Percentiles rank a stretch among this genome's conserved stretches.
Conservation (phyloP, 2,797 vertebrate species). For the Lacerta bilineata region DNA sequence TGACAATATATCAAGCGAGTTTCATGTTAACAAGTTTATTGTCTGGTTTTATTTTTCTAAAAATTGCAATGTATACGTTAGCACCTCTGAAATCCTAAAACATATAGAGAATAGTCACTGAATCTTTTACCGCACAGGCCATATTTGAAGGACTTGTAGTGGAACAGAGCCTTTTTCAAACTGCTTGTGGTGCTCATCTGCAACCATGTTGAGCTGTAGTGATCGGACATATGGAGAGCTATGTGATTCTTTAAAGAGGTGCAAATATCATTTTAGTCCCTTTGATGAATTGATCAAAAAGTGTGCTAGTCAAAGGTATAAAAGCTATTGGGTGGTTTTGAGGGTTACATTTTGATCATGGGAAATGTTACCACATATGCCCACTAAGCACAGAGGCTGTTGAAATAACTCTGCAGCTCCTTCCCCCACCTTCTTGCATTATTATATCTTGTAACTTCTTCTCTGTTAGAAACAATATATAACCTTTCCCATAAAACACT, state of each 20-base stretch:
- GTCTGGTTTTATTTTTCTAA: slow-evolving; percentile 66
- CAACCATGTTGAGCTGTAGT: neutral
- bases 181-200: neutral
- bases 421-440: neutral
- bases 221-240: too few relatives aligned
- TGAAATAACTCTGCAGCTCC: neutral
- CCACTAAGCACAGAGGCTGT: neutral
- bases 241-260: neutral
- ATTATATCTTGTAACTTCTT: neutral
- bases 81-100: slow-evolving; percentile 59
- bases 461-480: neutral
- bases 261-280: neutral
- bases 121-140: slow-evolving; percentile 15
- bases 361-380: neutral
- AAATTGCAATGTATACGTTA: slow-evolving; percentile 60
- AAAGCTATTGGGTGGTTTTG: neutral
- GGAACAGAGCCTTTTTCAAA: neutral
- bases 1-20: slow-evolving; percentile 51
- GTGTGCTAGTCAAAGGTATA: neutral
- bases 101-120: slow-evolving; percentile 53
- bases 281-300: neutral
- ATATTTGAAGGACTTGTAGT: slow-evolving; percentile 5
- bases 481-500: neutral
- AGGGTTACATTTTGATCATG: neutral
- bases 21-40: slow-evolving; percentile 65